Base-by-base conservation (phyloP, 2,888 invertebrate species). In the Dasysyrphus albostriatus region DNA sequence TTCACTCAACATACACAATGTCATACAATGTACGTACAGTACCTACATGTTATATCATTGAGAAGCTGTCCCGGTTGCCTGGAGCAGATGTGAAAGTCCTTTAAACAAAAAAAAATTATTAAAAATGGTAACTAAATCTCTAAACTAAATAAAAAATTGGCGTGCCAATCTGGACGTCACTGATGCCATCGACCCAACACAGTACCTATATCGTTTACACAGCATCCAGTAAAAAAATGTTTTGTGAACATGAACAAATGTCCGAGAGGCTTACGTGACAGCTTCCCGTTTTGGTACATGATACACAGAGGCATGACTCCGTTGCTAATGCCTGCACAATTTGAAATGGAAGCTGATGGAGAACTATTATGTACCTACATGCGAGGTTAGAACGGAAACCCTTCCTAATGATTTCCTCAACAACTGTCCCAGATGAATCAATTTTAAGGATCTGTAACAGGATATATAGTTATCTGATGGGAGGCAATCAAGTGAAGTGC, bases 231-330 rank as follows among this genome's bases (percentile, higher is more conserved):
- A 9, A 51, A 59, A 70, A 37, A 72, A 65, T 56, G 47, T 24
- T 67, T 39, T 5, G 34, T 69, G 65, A 73, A 58, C 63, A 73
- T 75, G 65, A 12, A 69, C 85, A 85, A 61, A 73, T 85, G 85
- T 77, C 34, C 56, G 24, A 63, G 39, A 24, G 82, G 77, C 76
- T 82, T 61, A 77, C 73, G 49, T 85, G 82, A 82, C 85, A 85
- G 85, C 85, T 85, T 85, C 85, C 85, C 85, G 85, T 77, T 85
- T 82, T 69, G 85, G 76, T 82, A 74, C 81, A 85, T 82, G 77
- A 73, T 77, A 74, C 72, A 69, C 80, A 67, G 76, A 85, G 84
- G 84, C 47, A 84, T 84, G 81, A 85, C 58, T 61, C 72, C 44
- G 81, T 77, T 77, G 81, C 54, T 81, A 84, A 84, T 83, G 65